Conservation (phyloP, 2,113 vertebrate species). For the Cottus gobio region DNA sequence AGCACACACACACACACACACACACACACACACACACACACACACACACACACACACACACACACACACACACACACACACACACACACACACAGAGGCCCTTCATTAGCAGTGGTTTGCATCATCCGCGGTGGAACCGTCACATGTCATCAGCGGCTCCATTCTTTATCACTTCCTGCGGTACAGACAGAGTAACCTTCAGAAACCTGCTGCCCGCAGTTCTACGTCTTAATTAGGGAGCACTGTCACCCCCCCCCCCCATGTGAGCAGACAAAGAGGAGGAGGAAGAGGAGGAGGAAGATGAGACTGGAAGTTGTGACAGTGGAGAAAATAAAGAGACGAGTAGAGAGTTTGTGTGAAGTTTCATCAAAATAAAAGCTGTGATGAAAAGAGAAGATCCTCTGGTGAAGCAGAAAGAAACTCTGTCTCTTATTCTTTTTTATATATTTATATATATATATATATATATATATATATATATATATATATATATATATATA, state of each 20-base stretch:
- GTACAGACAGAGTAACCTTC: constrained; percentile 80
- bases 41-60: constrained; percentile 25
- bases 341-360: background rate
- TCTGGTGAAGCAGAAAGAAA: background rate
- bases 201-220: constrained; percentile 82
- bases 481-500: too few relatives aligned
- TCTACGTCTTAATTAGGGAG: constrained; percentile 82
- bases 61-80: constrained; percentile 39
- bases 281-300: background rate
- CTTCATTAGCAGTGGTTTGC: constrained; percentile 81
- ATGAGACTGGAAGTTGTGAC: constrained; percentile 16
- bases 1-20: constrained; percentile 23
- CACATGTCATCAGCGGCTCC: constrained; percentile 83
- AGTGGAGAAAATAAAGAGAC: background rate
- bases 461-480: too few relatives aligned
- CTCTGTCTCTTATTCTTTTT: too few relatives aligned
- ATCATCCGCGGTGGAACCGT: constrained; percentile 78
- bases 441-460: too few relatives aligned
- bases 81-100: constrained; percentile 49
- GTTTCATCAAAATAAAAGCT: constrained; percentile 10
- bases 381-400: background rate
- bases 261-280: constrained; percentile 61
- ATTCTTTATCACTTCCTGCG: constrained; percentile 80
- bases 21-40: constrained; percentile 19
- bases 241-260: constrained; percentile 73